Evolutionary conservation across 2,888 invertebrate species (phyloP).

Genomic region (Drosophila fungiperda): DNA sequence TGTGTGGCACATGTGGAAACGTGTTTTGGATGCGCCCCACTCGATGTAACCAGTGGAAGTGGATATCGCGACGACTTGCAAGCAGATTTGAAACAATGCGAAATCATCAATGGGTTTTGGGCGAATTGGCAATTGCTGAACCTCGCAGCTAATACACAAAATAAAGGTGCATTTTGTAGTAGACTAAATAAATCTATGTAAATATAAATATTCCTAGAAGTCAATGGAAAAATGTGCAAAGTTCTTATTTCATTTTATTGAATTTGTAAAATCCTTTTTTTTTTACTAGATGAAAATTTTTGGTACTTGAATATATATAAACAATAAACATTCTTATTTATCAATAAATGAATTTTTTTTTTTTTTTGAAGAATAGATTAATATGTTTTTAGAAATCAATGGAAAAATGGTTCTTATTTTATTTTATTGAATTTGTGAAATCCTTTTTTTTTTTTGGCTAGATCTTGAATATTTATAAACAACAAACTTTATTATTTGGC

Average conservation of each 20-base stretch:
- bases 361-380: no score
- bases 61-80: background rate
- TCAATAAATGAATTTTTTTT: no score
- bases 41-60: conserved; percentile 7
- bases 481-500: background rate
- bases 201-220: no score
- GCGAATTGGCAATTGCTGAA: conserved; percentile 1
- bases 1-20: conserved; percentile 43
- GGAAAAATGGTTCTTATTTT: no score
- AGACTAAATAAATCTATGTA: background rate
- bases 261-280: no score
- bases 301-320: background rate
- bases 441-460: no score
- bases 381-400: no score
- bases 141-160: background rate
- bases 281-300: background rate
- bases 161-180: background rate
- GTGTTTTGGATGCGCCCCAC: conserved; percentile 44
- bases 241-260: no score
- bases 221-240: no score
- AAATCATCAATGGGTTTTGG: background rate
- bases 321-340: background rate
- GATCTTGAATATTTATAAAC: background rate
- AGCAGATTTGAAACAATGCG: conserved; percentile 2
- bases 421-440: no score